Evolutionary conservation across 2,888 invertebrate genomes (phyloP), one percentile per base, ranked within the genome.

Genomic region (Baccha elongata): DNA sequence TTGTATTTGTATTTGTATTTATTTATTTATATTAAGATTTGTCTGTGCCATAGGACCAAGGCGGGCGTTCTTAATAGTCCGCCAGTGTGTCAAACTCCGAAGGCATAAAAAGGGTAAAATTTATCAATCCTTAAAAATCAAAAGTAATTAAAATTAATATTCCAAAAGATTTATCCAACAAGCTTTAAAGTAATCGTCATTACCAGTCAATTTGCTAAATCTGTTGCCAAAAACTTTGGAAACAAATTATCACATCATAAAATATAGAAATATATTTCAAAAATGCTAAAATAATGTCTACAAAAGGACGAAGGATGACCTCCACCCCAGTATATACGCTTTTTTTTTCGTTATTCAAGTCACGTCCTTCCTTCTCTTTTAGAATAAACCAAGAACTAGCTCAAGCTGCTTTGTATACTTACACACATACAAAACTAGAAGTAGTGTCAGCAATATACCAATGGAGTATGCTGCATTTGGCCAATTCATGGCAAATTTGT

Each of bases 161-260:
- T 11, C 26, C 6, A 1, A 15, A 5, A 21, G 35, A 53, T 2
- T 11, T 10, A 13, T 8, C n/a, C 35, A 37, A 37, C 37, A 52
- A 55, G 21, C 3, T 8, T n/a, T 4, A 44, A 55, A 81, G 35
- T 60, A 58, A 52, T 62, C 53, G 50, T 67, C 72, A 83, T 83
- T 78, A 78, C 62, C 55, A 76, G 78, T 83, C 78, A 78, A 83
- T 83, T 83, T 78, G 62, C 71, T 72, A 73, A 83, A 83, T 83
- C 78, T 83, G 83, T 78, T 83, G 81, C 76, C 81, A 81, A 48
- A 81, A 81, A 73, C 62, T 79, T 74, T 52, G n/a, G 17, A 68
- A 55, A 80, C 79, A 72, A 71, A 75, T 65, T 62, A 42, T 37
- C 58, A 42, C 65, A 53, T 5, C 35, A 46, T 15, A 40, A 64